Conservation (phyloP, 2,797 vertebrate genomes). For the Carduelis carduelis region DNA sequence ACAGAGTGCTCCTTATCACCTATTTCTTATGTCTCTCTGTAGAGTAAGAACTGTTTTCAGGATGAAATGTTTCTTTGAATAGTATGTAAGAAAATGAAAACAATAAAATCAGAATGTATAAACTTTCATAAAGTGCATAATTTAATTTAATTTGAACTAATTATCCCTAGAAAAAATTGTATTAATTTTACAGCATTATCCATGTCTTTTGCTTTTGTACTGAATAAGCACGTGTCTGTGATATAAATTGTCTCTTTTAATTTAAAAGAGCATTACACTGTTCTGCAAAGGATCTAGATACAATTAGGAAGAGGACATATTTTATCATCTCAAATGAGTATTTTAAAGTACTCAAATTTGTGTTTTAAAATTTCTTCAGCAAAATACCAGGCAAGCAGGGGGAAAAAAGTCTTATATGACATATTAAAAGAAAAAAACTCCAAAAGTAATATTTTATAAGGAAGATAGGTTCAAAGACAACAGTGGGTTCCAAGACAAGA, state of each 20-base stretch:
- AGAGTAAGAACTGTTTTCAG: not conserved
- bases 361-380: not conserved
- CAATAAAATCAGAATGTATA: not conserved
- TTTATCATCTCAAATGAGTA: not conserved
- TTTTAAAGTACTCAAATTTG: not conserved
- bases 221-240: not conserved
- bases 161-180: not conserved
- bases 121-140: not conserved
- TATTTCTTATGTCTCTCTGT: not conserved
- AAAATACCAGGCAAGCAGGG: rapidly evolving
- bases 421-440: not conserved
- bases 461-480: not conserved
- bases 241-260: not conserved
- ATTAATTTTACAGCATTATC: not conserved
- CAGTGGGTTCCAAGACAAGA: not conserved
- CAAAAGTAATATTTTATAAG: not conserved
- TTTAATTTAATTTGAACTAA: not conserved
- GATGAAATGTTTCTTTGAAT: not conserved
- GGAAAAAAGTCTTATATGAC: rapidly evolving
- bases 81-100: not conserved
- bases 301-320: not conserved
- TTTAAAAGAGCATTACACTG: not conserved
- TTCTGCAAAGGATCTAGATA: not conserved
- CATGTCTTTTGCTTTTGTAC: not conserved
- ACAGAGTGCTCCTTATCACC: not conserved